Conservation (phyloP, 2,888 invertebrate genomes). For the Tenodera sinensis region DNA sequence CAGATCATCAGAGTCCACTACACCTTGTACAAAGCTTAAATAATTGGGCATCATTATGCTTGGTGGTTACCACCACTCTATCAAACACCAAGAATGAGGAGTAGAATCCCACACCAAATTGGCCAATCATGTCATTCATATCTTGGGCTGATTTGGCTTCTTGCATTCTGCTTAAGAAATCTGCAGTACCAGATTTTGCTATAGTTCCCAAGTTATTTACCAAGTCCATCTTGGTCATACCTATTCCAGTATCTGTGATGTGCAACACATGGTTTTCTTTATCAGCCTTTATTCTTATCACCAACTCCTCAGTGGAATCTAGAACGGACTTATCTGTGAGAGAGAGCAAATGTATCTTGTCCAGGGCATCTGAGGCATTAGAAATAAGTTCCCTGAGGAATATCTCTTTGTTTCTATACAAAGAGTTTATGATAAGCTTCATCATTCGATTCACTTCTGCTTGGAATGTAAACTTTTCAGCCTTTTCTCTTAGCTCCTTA, state of each 20-base stretch:
- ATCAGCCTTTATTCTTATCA: constrained; percentile 72
- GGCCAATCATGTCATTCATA: constrained; percentile 96
- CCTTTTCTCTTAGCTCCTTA: constrained; percentile 83
- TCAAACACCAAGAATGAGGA: constrained; percentile 97
- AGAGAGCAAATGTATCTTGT: constrained; percentile 92
- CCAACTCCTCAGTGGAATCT: constrained; percentile 73
- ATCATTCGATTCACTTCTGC: constrained; percentile 99
- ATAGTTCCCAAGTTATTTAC: constrained; percentile 97
- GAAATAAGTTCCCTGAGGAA: constrained; percentile 97
- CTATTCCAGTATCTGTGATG: constrained; percentile 94
- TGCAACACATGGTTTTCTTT: constrained; percentile 64
- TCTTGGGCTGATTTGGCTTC: constrained; percentile 52
- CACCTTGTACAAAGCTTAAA: constrained; percentile 89
- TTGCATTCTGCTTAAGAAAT: constrained; percentile 69
- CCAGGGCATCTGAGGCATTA: constrained; percentile 97
- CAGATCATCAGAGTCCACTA: constrained; percentile 98
- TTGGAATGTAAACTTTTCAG: constrained; percentile 88
- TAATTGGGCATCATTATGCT: constrained; percentile 96
- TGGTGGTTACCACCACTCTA: constrained; percentile 91
- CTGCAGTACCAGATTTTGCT: constrained; percentile 95
- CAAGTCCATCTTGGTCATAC: constrained; percentile 93
- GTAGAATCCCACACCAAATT: constrained; percentile 99
- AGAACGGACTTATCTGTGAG: constrained; percentile 82
- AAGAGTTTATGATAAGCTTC: constrained; percentile 99
- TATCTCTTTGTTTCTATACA: constrained; percentile 99